Base-by-base conservation (phyloP, 2,888 invertebrate species). In the Aelia acuminata region DNA sequence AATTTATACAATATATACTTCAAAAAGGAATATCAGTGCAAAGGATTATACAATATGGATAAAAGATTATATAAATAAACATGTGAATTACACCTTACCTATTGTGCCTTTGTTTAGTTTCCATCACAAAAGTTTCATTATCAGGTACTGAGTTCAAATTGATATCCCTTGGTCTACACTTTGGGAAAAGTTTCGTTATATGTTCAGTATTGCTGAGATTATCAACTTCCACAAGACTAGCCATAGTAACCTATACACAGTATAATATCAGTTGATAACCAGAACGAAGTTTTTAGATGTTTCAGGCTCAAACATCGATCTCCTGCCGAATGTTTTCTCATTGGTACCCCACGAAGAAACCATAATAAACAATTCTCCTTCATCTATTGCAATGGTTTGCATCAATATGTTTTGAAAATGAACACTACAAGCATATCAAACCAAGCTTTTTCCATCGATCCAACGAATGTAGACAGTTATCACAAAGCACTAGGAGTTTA, bases 121-220 rank as follows among this genome's bases (percentile, higher is more conserved):
- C 91, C 91, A 91, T 93, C 92, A 93, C 92, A 92, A 92, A 92
- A 91, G 92, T 92, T 91, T 92, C 92, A 92, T 93, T 93, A 90
- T 93, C 93, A 91, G 92, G 92, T 90, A 93, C 92, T 85, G 93
- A 93, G 92, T 94, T 94, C 91, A 94, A 92, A 92, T 94, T 94
- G 91, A 94, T 93, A 92, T 94, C 94, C 92, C 95, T 94, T 91
- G 96, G 96, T 91, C 96, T 95, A 93, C 97, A 97, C 95, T 97
- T 97, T 91, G 96, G 96, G 93, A 97, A 97, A 92, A 97, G 94
- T 92, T 96, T 94, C 92, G 96, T 96, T 93, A 97, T 96, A 93
- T 96, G 95, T 94, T 96, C 96, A 93, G 93, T 93, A 92, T 92
- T 93, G 92, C 93, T 93, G 90, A 92, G 91, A 91, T 92, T 92